phyloP scores from a whole-genome alignment of 2,888 invertebrate genomes.

The Cosmorhoe ocellata region DNA sequence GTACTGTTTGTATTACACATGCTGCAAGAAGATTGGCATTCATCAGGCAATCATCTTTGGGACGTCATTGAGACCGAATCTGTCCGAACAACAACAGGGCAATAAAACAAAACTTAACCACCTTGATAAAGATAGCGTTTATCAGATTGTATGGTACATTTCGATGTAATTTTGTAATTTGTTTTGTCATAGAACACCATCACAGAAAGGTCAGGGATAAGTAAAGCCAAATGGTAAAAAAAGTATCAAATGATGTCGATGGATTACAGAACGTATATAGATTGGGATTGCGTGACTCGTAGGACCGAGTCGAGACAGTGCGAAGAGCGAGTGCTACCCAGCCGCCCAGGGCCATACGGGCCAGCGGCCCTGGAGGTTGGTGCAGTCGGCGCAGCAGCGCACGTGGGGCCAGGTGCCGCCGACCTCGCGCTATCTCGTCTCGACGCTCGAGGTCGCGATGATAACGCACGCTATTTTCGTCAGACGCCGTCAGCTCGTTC shows the following conservation, averaged over 20 bases:
- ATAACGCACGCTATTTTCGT: slow-evolving; percentile 78
- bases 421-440: slow-evolving; percentile 79
- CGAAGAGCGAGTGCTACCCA: slow-evolving; percentile 16
- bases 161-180: too few species aligned
- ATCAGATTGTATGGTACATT: too few species aligned
- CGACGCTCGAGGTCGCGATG: slow-evolving; percentile 76
- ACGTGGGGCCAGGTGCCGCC: slow-evolving; percentile 77
- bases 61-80: slow-evolving; percentile 23
- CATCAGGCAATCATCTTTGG: slow-evolving; percentile 13
- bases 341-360: slow-evolving; percentile 32
- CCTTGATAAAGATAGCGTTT: slow-evolving; percentile 16
- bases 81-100: slow-evolving; percentile 23
- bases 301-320: slow-evolving; percentile 21
- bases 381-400: slow-evolving; percentile 57
- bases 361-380: slow-evolving; percentile 45
- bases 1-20: neutral
- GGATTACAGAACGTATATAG: slow-evolving; percentile 11
- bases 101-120: slow-evolving; percentile 19
- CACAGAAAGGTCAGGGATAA: too few species aligned
- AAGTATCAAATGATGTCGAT: slow-evolving; percentile 20
- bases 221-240: slow-evolving; percentile 7
- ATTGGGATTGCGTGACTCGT: neutral
- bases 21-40: neutral
- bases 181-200: too few species aligned
- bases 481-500: slow-evolving; percentile 61